Base-by-base conservation (phyloP, 2,797 vertebrate genomes). In the Danionella dracula region DNA sequence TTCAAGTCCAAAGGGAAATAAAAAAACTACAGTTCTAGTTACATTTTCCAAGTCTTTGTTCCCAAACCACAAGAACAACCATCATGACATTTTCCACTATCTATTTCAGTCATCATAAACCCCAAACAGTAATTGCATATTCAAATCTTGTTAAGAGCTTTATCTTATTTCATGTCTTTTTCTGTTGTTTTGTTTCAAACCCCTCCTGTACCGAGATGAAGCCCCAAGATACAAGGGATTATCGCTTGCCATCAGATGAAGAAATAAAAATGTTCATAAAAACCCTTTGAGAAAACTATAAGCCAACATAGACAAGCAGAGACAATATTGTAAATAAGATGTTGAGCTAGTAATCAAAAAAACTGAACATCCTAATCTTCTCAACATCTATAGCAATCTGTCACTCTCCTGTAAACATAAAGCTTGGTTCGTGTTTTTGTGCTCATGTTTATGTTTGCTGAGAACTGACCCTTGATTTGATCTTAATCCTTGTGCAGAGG, bases 131-230 rank as follows among this genome's bases (percentile, higher is more conserved):
- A 80, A 87, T 82, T 83, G 66, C 79, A 64, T 79, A 73, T 81
- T 83, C 46, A 74, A 80, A 83, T 86, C 76, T 77, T 73, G 72
- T 81, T 84, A 77, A 78, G 67, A 76, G 78, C 77, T 82, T 83
- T 77, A 76, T 85, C 82, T 78, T 70, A 84, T 80, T 83, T 71
- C 55, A 64, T 53, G 65, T 82, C 74, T 84, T 81, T 66, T 71
- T 34, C 50, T 51, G 35, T 72, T 68, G 62, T 68, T 71, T 74
- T 75, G 63, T 78, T 73, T 69, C 42, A 63, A 71, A 57, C 73
- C 70, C 78, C 80, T 73, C 40, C 42, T 16, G 44, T 72, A 71
- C 77, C 66, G 55, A 1, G 73, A 79, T 86, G 87, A 87, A 75
- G 70, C 70, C 66, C 69, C 79, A 59, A 79, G 78, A 83, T 79